Evolutionary conservation across 2,888 invertebrate species (phyloP), one percentile per base, ranked within the genome.

Genomic region (Drosophila longiperda): DNA sequence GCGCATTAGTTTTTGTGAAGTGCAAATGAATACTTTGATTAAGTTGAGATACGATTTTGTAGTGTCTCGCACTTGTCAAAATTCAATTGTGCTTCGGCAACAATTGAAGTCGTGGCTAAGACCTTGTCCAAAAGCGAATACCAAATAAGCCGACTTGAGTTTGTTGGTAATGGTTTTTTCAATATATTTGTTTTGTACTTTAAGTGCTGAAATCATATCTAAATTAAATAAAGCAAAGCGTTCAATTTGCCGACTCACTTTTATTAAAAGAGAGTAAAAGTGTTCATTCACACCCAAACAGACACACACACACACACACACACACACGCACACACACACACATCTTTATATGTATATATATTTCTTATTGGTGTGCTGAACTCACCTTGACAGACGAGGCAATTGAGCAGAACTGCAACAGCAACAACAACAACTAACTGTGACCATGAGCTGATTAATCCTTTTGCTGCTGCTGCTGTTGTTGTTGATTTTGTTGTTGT

Each of bases 351-450:
- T n/a, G n/a, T n/a, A 38, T 36, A 17, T 23, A 12, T 2, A 7
- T 17, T 6, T n/a, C 12, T 20, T n/a, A 62, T 63, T 38, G 54
- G 26, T 36, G 12, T 38, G 42, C 4, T 50, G 89, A 90, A 91
- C 91, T 92, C 75, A 91, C 91, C 91, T 82, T 84, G 90, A 78
- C 85, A 90, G 69, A 86, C 69, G 78, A 75, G 82, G 77, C 91
- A 86, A 78, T 87, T 85, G 17, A 91, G 78, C 71, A 90, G 73
- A 52, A 68, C 58, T 78, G 88, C 86, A 82, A 82, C 86, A 84
- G 82, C 82, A 65, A 66, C 73, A 71, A 73, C 83, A 77, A 85
- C 75, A 60, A 80, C 62, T 34, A 63, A 52, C 49, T 86, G 87
- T 33, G 75, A 60, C 89, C 85, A 85, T 80, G 82, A 80, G 77